Evolutionary conservation across 2,888 invertebrate species (phyloP), one percentile per base, ranked within the genome.

Genomic region (Nephrotoma guestfalica): DNA sequence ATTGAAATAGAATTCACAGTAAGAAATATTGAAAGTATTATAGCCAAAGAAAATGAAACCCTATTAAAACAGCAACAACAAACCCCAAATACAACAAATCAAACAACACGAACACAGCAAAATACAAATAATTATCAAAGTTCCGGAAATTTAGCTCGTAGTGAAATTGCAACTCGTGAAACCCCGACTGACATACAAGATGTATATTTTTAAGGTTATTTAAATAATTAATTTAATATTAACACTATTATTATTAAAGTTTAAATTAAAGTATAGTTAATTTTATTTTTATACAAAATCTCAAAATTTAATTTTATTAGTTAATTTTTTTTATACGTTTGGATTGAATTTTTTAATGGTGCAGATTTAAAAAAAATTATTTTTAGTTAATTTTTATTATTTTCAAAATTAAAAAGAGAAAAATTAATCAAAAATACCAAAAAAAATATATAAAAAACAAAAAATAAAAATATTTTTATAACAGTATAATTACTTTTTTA

Each of bases 21-120:
- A 13, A 89, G 89, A 85, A 89, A 91, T 85, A 90, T 92, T 51
- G 92, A 92, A 88, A 89, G 88, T 86, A 89, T 90, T 4, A 90
- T 92, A 3, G 91, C 91, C 87, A 91, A 91, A 88, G 88, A 89
- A 86, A 89, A 89, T 87, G 87, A 86, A 86, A 86, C 87, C 40
- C 13, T 86, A 51, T 18, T 42, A 13, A 87, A 85, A 57, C 57
- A 51, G 13, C 40, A 85, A 47, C 86, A 47, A n/a, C 86, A 87
- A 71, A n/a, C 47, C 6, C 18, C 13, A 30, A 5, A 47, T 51
- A 47, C 9, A 86, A 42, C 18, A 43, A 42, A 85, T 42, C 85
- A 85, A 83, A 43, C 43, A 18, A 43, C 15, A 18, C 6, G 43
- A 45, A 85, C 85, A 45, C 85, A 43, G 45, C 85, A 85, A 85